phyloP scores from a whole-genome alignment of 2,888 invertebrate species.

The Orthosia cruda region DNA sequence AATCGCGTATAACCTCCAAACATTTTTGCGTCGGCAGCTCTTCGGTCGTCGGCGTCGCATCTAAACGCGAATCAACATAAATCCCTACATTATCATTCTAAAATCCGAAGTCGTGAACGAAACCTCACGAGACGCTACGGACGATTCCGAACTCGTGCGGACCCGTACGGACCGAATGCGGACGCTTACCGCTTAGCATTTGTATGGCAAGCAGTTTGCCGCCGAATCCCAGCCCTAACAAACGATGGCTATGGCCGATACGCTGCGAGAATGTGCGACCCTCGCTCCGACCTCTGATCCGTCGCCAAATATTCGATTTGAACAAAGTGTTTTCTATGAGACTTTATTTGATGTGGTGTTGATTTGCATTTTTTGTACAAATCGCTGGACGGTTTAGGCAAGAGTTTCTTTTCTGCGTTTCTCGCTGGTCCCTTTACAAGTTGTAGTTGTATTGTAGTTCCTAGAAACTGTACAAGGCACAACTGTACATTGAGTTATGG shows the following conservation, averaged over 20 bases:
- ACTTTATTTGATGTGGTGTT: constrained; percentile 66
- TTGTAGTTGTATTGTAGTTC: background rate
- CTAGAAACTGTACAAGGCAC: background rate
- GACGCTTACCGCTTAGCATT: constrained; percentile 76
- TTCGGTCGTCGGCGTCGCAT: constrained; percentile 43
- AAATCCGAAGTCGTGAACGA: constrained; percentile 53
- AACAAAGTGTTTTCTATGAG: constrained; percentile 69
- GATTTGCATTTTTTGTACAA: constrained; percentile 62
- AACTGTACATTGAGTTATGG: background rate
- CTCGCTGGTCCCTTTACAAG: background rate
- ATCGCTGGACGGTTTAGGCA: constrained; percentile 25
- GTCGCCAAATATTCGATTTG: constrained; percentile 69
- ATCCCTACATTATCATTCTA: constrained; percentile 68
- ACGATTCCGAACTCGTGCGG: constrained; percentile 41
- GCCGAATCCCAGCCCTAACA: constrained; percentile 66
- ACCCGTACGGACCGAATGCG: constrained; percentile 52
- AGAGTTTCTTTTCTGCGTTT: background rate
- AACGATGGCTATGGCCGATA: constrained; percentile 70
- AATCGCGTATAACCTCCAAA: constrained; percentile 57
- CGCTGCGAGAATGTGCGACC: constrained; percentile 65
- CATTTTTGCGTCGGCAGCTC: constrained; percentile 43
- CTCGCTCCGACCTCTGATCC: constrained; percentile 59
- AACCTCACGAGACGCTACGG: constrained; percentile 68
- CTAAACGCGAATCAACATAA: constrained; percentile 73
- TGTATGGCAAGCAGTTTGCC: constrained; percentile 75